Evolutionary conservation across 1,140 invertebrate species (phyloP), one percentile per base, ranked within the genome.

Genomic region (Lithobius niger): DNA sequence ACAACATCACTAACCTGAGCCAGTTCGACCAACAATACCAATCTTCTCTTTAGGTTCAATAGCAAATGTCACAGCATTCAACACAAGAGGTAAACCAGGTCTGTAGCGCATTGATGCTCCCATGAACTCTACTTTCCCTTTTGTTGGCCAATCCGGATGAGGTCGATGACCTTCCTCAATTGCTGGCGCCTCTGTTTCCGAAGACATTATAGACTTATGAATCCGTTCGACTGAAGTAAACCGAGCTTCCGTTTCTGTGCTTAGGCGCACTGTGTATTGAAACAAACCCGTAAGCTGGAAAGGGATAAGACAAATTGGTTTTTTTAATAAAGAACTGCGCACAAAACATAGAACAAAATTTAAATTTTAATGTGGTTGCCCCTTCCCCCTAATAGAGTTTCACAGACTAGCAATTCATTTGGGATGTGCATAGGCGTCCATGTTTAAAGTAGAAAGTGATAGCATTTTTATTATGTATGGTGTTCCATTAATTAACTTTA

Each of bases 221-320:
- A 81, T 72, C 61, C 79, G 65, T 59, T 81, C 76, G 2, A 81
- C 77, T 27, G 80, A 81, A 10, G 81, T 77, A 64, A 86, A 82
- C 49, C 77, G 73, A 4, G 79, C 69, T 65, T 85, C 81, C 1
- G 76, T 72, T 62, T 85, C 82, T 22, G 80, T 77, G 54, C 79
- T 72, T 40, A 80, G 66, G 60, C 82, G 68, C 1, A 81, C 75
- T 3, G 80, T 77, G 60, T 77, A 83, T 63, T 84, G 81, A 60
- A 84, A 81, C 15, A 78, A 66, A 68, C 82, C 80, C 43, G 77
- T 79, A 60, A 84, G 74, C 67, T 81, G 79, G n/a, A n/a, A n/a
- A n/a, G n/a, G n/a, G n/a, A 27, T 51, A 49, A 54, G 16, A 45
- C 4, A 45, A 50, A 50, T 10, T 49, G 1, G 2, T 27, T 22